Base-by-base conservation (phyloP, 2,888 invertebrate genomes). In the Eupeodes luniger region DNA sequence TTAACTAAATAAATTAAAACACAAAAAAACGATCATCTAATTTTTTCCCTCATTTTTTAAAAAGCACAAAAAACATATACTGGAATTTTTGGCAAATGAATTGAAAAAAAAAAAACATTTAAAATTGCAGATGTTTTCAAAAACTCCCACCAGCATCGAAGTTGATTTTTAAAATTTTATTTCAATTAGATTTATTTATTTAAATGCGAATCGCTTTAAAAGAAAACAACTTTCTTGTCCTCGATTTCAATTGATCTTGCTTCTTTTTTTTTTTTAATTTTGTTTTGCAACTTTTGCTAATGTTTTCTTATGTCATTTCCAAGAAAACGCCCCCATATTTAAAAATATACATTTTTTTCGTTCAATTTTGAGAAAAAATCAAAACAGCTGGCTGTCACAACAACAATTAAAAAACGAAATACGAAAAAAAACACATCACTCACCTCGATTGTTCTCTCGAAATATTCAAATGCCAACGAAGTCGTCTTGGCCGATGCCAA, bases 361-460 rank as follows among this genome's bases (percentile, higher is more conserved):
- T n/a, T 19, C 11, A 19, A 4, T 47, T 49, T 6, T 16, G 10
- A 34, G 44, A 47, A 57, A 74, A 79, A 77, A 40, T 7, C 27
- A 59, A 51, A 79, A 72, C 61, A 78, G 72, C 72, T 78, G 70
- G n/a, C 12, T 40, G 44, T 27, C 10, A 57, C 27, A 49, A 36
- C 66, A n/a, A 66, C 44, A 55, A 61, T 47, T 49, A 12, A 74
- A 11, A 74, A 40, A 80, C 75, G 27, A 72, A n/a, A 40, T 2
- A 40, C 40, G 9, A 40, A 40, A 40, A 40, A 40, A 40, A 40
- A 40, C 40, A 7, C 6, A 78, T 88, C 89, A 93, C 94, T 94
- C 94, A 97, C 97, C 94, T 96, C 95, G 90, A 97, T 95, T 75
- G 96, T 96, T 92, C 96, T 96, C 93, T 97, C 96, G 92, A 97